These are phyloP conservation scores for Actias luna DNA, from an alignment of 2,888 invertebrate species.

Conservation along the genomic window DNA sequence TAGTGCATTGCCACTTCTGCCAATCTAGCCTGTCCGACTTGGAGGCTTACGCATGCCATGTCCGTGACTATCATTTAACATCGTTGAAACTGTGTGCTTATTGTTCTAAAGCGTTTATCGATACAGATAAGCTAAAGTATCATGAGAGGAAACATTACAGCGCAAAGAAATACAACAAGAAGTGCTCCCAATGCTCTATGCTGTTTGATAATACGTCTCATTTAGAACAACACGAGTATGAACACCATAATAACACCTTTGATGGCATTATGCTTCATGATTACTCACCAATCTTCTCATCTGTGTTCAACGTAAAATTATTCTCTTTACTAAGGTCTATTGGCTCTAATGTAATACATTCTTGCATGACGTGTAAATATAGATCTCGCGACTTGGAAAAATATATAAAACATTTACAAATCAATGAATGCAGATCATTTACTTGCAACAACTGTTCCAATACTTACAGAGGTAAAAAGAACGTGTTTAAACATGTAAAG, in stretches of 20 bases:
- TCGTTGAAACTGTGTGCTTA: slow-evolving; percentile 44
- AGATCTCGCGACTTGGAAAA: slow-evolving; percentile 22
- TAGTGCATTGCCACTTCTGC: slow-evolving; percentile 51
- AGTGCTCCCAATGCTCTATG: slow-evolving; percentile 53
- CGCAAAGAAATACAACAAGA: slow-evolving; percentile 23
- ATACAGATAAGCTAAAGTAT: slow-evolving; percentile 23
- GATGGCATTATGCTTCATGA: slow-evolving; percentile 49
- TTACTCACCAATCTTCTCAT: slow-evolving; percentile 44
- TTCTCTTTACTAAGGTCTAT: slow-evolving; percentile 36
- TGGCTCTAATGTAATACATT: slow-evolving; percentile 26
- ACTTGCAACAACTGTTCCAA: slow-evolving; percentile 50
- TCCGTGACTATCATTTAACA: slow-evolving; percentile 48
- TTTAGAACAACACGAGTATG: slow-evolving; percentile 38
- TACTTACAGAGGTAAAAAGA: slow-evolving; percentile 35
- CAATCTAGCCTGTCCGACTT: slow-evolving; percentile 33
- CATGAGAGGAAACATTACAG: slow-evolving; percentile 51
- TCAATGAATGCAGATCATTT: slow-evolving; percentile 32
- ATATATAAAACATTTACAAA: slow-evolving; percentile 48
- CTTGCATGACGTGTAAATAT: slow-evolving; percentile 44
- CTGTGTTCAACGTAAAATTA: slow-evolving; percentile 49
- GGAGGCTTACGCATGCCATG: slow-evolving; percentile 48
- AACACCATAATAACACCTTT: slow-evolving; percentile 33
- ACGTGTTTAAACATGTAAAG: slow-evolving; percentile 23
- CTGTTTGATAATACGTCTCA: slow-evolving; percentile 34
- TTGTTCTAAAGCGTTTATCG: slow-evolving; percentile 50